Base-by-base conservation (phyloP, 2,888 invertebrate genomes). In the Erebia ligea region DNA sequence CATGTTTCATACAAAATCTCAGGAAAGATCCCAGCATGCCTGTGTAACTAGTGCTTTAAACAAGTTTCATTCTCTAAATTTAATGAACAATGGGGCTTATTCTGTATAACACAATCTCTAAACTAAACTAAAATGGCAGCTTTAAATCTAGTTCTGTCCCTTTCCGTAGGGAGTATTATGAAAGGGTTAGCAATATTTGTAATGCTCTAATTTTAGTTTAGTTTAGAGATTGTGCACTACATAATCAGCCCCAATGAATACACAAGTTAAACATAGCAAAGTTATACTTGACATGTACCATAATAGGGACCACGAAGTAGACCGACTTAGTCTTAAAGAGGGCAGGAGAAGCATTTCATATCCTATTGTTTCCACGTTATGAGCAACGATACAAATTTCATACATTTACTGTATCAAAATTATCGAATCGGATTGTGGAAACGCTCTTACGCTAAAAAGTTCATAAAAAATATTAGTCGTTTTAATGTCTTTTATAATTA, bases 401-500 rank as follows among this genome's bases (percentile, higher is more conserved):
- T 56, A 57, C 21, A 57, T 15, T 40, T 17, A n/a, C 9, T 21
- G 40, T 42, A 61, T 11, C 61, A 45, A 40, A 59, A 45, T 59
- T 42, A 59, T 19, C 19, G 13, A 13, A 61, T 13, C 61, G 21
- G 61, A 21, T 59, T 45, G 45, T 42, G 17, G 42, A 61, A 61
- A 62, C 48, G 13, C 13, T 62, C 62, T 62, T 62, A 62, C 45
- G 19, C 48, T 62, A 62, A 62, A 62, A 62, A 62, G 45, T 62
- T 45, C 48, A 62, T 62, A 62, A 62, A 54, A 56, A 56, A 52
- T 56, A 45, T 68, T 56, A 68, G 68, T 63, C 25, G 45, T 25
- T 68, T 56, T 61, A 62, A 62, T 68, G 62, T 68, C 68, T 68
- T 68, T 68, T 68, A 62, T 56, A 25, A 63, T 62, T 62, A 62